These are phyloP conservation scores for Aulostomus chinensis DNA, from an alignment of 2,797 vertebrate genomes.

Conservation along the genomic window DNA sequence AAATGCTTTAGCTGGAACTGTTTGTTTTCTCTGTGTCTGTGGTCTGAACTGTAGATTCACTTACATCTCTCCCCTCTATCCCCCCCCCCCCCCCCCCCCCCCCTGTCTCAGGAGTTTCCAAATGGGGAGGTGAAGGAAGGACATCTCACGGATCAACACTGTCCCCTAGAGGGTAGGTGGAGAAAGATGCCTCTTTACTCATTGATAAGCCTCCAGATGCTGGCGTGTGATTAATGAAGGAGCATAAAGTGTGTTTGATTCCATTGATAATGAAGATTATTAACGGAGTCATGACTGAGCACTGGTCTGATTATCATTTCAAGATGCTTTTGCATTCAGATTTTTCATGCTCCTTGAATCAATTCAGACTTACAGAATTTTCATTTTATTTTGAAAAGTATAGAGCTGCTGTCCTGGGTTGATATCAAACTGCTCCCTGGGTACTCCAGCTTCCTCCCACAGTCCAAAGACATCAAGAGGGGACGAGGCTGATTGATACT, in stretches of 20 bases:
- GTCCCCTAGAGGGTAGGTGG: slow-evolving; percentile 82
- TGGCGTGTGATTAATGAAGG: neutral
- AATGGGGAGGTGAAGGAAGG: slow-evolving; percentile 71
- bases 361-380: too few species aligned
- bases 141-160: slow-evolving; percentile 76
- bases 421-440: too few species aligned
- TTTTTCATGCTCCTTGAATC: too few species aligned
- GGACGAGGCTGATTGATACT: too few species aligned
- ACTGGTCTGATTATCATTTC: too few species aligned
- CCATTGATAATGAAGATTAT: slow-evolving; percentile 11
- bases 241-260: neutral
- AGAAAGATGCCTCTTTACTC: slow-evolving; percentile 32
- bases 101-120: slow-evolving; percentile 69
- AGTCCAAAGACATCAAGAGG: too few species aligned
- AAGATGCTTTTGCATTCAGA: neutral
- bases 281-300: too few species aligned
- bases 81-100: neutral
- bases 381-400: too few species aligned
- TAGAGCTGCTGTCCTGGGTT: too few species aligned
- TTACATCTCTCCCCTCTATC: slow-evolving; percentile 60
- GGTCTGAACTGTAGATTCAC: slow-evolving; percentile 76
- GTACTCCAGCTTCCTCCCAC: too few species aligned
- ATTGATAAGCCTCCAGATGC: neutral
- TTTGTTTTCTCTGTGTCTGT: slow-evolving; percentile 80
- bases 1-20: slow-evolving; percentile 78